Percentiles rank a stretch among this genome's conserved stretches.
Evolutionary conservation across 64 coral and sea anemone species (phyloP).

Genomic region (Porites australiensis): DNA sequence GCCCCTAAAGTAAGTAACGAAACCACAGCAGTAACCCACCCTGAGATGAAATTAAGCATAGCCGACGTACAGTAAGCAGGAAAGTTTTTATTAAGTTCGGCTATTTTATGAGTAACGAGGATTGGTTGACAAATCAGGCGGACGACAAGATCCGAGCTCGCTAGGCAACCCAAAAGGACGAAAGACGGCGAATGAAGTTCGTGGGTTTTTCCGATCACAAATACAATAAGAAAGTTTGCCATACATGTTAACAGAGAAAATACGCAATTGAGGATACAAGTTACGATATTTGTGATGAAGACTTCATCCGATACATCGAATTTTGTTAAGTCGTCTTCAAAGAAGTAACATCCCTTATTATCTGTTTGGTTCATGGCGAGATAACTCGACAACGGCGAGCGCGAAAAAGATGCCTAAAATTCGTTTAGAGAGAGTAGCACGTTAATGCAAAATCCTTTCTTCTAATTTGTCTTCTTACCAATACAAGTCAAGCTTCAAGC

Average conservation of each 20-base stretch:
- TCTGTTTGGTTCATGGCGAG: no score
- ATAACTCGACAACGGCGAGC: no score
- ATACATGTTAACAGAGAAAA: constrained; percentile 29
- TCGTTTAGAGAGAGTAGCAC: no score
- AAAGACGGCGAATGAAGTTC: constrained; percentile 44
- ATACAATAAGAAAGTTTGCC: background rate
- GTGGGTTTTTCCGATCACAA: constrained; percentile 32
- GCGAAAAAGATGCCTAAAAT: no score
- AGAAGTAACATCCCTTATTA: no score
- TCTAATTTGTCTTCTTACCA: no score
- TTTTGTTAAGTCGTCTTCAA: no score
- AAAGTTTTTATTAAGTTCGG: background rate
- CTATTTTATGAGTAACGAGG: constrained; percentile 23
- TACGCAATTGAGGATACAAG: background rate
- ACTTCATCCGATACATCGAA: no score
- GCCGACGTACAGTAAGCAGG: constrained; percentile 17
- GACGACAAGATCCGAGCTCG: background rate
- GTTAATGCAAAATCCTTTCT: no score
- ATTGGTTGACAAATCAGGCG: constrained; percentile 20
- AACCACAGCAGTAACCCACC: background rate
- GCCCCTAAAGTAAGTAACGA: constrained; percentile 56
- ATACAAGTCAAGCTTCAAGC: no score
- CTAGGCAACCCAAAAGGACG: constrained; percentile 50
- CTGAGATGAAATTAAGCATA: background rate
- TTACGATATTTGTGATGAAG: no score